Evolutionary conservation across 2,113 vertebrate genomes (phyloP), one percentile per base, ranked within the genome.

Genomic region (Meleagris gallopavo): DNA sequence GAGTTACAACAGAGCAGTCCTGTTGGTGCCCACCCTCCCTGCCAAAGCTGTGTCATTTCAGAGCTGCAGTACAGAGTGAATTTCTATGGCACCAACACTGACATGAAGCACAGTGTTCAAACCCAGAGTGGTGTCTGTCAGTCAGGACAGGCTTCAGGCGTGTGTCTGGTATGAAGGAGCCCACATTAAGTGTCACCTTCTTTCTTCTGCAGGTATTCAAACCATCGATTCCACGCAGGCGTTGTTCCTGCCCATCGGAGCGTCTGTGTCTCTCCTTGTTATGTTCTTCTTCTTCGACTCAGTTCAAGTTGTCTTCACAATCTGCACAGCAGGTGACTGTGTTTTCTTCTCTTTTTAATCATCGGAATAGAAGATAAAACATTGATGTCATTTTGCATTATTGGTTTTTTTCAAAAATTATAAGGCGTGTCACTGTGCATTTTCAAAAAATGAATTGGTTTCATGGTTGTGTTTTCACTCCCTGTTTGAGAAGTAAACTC

Each of bases 261-360:
- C 99, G 0, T 99, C 99, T 2, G 99, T 99, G 80, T 99, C 99
- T 87, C 98, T 99, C 92, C 98, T 99, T 58, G 99, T 99, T 90
- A 99, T 99, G 99, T 99, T 99, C 98, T 99, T 99, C 98, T 99
- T 99, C 98, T 99, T 99, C 67, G 99, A 99, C 96, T 99, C 99
- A 2, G 99, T 99, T 97, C 99, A 99, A 97, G 99, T 99, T 96
- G 99, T 99, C 97, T 99, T 99, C 96, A 99, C 99, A 97, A 99
- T 99, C 98, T 99, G 99, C 98, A 99, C 99, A 97, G 99, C 99
- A 99, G 99, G 99, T 99, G 98, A 97, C 38, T 84, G 10, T 20
- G 15, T 83, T 88, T 75, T 81, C 55, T 91, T 93, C 32, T 89
- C 25, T 74, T 86, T 43, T 1, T 86, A 66, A 60, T 43, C 32